Conservation (phyloP, 2,797 vertebrate genomes). For the Gymnothorax reevesii region DNA sequence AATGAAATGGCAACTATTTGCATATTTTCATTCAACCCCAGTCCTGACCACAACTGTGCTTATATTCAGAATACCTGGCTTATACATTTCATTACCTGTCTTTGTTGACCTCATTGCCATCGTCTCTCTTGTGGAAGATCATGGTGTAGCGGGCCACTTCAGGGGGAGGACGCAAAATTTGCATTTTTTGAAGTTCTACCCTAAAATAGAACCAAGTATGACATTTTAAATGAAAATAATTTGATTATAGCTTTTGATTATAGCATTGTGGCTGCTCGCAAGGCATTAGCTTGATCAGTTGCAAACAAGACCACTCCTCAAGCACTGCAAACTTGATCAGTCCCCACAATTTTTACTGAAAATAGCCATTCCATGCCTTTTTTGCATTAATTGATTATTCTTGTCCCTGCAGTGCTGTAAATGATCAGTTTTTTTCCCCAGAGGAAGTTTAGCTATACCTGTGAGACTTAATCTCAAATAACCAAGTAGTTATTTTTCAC, state of each 20-base stretch:
- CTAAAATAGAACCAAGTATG: conserved; percentile 60
- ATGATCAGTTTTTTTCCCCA: not conserved
- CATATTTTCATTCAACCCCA: not conserved
- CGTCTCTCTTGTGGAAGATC: conserved; percentile 93
- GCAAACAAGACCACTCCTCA: not conserved
- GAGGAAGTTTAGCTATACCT: not conserved
- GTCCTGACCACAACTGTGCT: not conserved
- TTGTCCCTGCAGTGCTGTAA: not conserved
- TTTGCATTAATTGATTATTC: not conserved
- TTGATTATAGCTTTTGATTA: not conserved
- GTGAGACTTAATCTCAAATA: not conserved
- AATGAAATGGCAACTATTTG: not conserved
- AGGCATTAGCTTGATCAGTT: not conserved
- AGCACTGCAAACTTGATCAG: not conserved
- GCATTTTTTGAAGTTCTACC: conserved; percentile 87
- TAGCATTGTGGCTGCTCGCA: not conserved
- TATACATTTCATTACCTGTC: conserved; percentile 74
- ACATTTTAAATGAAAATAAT: not conserved
- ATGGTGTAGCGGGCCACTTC: conserved; percentile 90
- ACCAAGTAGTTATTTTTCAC: not conserved
- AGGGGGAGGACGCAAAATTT: conserved; percentile 78
- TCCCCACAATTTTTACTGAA: not conserved
- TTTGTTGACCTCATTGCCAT: conserved; percentile 85
- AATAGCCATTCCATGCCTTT: not conserved
- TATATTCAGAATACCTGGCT: not conserved